Percentiles rank a stretch among this genome's conserved stretches.
phyloP scores from a whole-genome alignment of 2,113 vertebrate species.

The Pedetes capensis region DNA sequence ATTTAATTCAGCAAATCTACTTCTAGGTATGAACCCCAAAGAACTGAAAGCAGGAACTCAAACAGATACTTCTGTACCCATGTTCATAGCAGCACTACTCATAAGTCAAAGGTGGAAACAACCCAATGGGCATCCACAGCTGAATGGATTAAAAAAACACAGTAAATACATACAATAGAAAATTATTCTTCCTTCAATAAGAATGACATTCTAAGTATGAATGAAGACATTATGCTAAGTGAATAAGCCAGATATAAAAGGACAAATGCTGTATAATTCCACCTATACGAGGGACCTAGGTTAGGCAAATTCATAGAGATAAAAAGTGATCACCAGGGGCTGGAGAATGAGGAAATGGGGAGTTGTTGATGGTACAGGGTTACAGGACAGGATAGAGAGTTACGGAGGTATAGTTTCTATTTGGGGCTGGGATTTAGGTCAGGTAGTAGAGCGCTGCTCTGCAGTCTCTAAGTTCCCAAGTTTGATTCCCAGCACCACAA shows the following conservation, averaged over 20 bases:
- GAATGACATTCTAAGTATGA: not conserved
- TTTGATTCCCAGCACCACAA: too few species aligned
- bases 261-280: not conserved
- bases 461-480: too few species aligned
- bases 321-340: not conserved
- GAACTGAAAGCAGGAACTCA: not conserved
- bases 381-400: not conserved
- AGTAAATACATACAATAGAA: not conserved
- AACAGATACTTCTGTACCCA: not conserved
- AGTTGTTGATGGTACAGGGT: not conserved
- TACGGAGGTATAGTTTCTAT: not conserved
- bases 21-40: not conserved
- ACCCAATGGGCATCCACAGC: not conserved
- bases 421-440: too few species aligned
- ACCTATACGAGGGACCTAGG: not conserved
- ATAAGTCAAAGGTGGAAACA: not conserved
- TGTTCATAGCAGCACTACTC: not conserved
- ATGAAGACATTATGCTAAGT: not conserved
- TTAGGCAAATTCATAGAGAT: not conserved
- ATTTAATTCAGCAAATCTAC: not conserved
- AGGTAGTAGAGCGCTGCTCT: too few species aligned
- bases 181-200: not conserved
- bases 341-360: not conserved
- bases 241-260: not conserved
- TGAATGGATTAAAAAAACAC: not conserved